Base-by-base conservation (phyloP, 2,888 invertebrate species). In the Sarcophaga carnaria region DNA sequence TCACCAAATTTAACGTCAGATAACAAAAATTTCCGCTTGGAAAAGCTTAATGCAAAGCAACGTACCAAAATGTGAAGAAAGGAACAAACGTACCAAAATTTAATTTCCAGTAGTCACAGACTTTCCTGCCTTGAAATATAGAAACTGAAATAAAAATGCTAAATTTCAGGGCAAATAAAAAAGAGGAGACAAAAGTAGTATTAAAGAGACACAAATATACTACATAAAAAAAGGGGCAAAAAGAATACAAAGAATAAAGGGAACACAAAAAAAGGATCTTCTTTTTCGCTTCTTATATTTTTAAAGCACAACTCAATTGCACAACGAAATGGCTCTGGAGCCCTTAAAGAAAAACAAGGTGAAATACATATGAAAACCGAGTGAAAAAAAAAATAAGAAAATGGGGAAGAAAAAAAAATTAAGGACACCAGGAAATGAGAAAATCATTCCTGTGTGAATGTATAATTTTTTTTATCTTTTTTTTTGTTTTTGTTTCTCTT, bases 361-460 rank as follows among this genome's bases (percentile, higher is more conserved):
- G 25, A 22, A n/a, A 74, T 14, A 37, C 10, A 20, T 45, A 27
- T 17, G n/a, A 27, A 37, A 14, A 59, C 17, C 17, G n/a, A 17
- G 14, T 10, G 4, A 17, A 66, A 59, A 67, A 6, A 63, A 77
- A 76, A 62, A 54, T 64, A 82, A 76, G 76, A 45, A 70, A 47
- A 82, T 62, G 66, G 45, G 14, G 12, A 62, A 59, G 63, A 71
- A 66, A 37, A 64, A 64, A 63, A 67, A 72, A 79, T 81, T 77
- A 85, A 63, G 78, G 69, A 76, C 81, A 54, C 17, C 54, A 74
- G 81, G 66, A 80, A 76, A 76, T 76, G 71, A 80, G 76, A 84
- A 84, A 80, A 66, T 84, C 76, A 76, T 76, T 80, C 22, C 47
- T 27, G 47, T 67, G 54, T 83, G 72, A 83, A 83, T 72, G 22